Conservation (phyloP, 2,797 vertebrate genomes). For the Amblyraja radiata region DNA sequence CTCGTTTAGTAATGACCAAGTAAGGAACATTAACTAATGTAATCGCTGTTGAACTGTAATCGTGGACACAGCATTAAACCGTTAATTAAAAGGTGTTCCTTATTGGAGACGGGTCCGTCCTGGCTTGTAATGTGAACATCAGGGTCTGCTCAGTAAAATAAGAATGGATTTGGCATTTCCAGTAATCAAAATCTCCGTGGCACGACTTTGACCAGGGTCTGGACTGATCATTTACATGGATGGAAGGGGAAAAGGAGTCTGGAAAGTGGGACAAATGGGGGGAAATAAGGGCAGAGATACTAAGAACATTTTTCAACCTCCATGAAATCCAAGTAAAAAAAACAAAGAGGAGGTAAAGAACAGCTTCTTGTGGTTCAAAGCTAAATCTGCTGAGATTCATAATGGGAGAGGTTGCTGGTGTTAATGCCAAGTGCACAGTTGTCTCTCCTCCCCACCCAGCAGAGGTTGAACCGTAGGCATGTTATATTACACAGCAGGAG, state of each 20-base stretch:
- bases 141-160: not conserved
- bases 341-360: not conserved
- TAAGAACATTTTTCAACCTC: not conserved
- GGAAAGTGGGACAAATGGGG: no score
- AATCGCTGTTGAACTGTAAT: not conserved
- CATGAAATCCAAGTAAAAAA: not conserved
- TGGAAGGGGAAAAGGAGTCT: no score
- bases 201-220: not conserved
- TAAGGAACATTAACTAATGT: not conserved
- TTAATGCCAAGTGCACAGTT: not conserved
- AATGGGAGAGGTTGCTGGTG: not conserved
- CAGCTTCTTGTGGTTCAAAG: not conserved
- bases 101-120: not conserved
- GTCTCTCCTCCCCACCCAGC: not conserved
- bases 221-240: not conserved
- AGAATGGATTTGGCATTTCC: not conserved
- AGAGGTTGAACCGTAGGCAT: not conserved
- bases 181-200: not conserved
- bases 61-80: not conserved
- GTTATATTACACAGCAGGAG: not conserved
- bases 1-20: not conserved
- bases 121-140: not conserved
- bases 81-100: not conserved
- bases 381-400: not conserved
- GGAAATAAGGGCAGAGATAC: no score